Base-by-base conservation (phyloP, 2,797 vertebrate species). In the Tapirus indicus region DNA sequence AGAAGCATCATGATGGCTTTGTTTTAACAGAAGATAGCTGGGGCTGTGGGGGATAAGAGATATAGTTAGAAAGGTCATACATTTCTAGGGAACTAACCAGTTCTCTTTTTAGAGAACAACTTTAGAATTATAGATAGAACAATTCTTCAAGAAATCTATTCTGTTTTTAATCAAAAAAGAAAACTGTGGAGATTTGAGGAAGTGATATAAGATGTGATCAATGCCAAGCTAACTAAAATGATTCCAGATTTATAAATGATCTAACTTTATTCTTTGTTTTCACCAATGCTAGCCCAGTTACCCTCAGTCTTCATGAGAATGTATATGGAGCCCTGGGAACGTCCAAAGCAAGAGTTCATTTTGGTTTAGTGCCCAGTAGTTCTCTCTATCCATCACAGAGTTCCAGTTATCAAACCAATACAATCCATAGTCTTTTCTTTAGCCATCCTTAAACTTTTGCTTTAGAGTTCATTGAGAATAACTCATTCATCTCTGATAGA, bases 101-200 rank as follows among this genome's bases (percentile, higher is more conserved):
- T 25, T 90, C 6, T 84, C 44, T 93, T n/a, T 88, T 85, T 68
- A 93, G 69, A 93, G 68, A 72, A 88, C 25, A 89, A 44, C 88
- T 91, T n/a, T 69, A 49, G 75, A 95, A 82, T 10, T 72, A 18
- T 38, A 78, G 18, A 54, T 83, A 72, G 92, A 95, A 23, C 25
- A 44, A 72, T 35, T 49, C 49, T 80, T 44, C 6, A 91, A 93
- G 44, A 78, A 75, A 66, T 64, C 47, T 32, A 84, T 38, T 83
- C 47, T 94, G 47, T 60, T 91, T 97, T 97, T 88, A 95, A 87
- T 66, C n/a, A 89, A 84, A 93, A 75, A 87, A 52, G 38, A 87
- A 47, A 86, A 79, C 9, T 49, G 9, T 88, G 41, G 79, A 78
- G 18, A 85, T 74, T 89, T 44, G 18, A 64, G 38, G 32, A 83